Conservation (phyloP, 2,113 vertebrate species). For the Lophochroa leadbeateri region DNA sequence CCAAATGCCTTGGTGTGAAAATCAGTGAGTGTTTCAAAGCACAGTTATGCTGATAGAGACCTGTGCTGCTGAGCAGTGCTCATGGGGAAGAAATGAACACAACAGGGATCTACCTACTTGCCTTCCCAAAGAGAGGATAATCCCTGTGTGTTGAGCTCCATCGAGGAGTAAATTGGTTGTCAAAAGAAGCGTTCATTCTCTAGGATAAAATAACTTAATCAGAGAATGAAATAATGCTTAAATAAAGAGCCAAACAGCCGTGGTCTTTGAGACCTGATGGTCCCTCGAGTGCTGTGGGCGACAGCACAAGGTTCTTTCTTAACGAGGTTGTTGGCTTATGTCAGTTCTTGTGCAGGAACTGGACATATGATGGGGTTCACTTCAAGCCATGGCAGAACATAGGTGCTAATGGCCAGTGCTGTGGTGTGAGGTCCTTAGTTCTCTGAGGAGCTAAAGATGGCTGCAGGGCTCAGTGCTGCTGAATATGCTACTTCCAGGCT, state of each 20-base stretch:
- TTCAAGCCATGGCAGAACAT: background rate
- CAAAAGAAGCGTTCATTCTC: background rate
- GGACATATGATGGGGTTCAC: background rate
- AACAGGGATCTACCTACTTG: background rate
- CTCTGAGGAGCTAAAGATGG: background rate
- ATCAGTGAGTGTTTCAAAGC: background rate
- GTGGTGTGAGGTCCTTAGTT: background rate
- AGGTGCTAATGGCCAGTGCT: background rate
- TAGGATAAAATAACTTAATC: background rate
- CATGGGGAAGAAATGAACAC: background rate
- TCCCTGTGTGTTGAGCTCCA: background rate
- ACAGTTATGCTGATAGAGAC: background rate
- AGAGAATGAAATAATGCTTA: background rate
- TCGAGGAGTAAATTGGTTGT: background rate
- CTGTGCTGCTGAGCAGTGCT: background rate
- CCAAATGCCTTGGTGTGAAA: background rate
- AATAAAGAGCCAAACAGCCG: background rate
- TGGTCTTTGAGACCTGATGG: background rate
- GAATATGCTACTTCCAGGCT: background rate
- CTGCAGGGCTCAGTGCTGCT: background rate
- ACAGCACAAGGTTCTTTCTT: background rate
- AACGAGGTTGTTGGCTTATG: background rate
- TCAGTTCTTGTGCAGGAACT: background rate
- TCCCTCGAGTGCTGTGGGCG: background rate
- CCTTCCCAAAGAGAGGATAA: background rate